Conservation (phyloP, 2,113 vertebrate genomes). For the Mungos mungo region DNA sequence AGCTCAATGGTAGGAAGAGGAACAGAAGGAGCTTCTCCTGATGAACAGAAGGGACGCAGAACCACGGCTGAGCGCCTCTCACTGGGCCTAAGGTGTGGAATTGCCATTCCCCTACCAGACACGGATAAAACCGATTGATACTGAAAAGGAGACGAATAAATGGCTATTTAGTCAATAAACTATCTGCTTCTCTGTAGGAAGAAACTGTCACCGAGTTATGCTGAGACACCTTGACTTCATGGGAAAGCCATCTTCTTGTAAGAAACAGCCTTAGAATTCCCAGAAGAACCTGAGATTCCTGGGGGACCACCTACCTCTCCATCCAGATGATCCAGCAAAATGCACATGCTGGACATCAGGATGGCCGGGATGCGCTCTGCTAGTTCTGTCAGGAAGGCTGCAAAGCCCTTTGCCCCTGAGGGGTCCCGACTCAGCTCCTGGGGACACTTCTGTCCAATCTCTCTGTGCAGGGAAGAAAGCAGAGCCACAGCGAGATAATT, state of each 20-base stretch:
- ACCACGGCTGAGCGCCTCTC: neutral
- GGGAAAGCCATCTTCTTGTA: neutral
- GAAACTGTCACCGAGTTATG: neutral
- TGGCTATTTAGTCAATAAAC: neutral
- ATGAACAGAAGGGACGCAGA: neutral
- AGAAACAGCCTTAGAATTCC: neutral
- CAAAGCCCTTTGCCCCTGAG: slow-evolving; percentile 90
- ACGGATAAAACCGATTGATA: neutral
- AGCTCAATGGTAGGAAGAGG: neutral
- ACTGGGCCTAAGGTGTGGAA: neutral
- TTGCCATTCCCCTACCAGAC: neutral
- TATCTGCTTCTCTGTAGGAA: neutral
- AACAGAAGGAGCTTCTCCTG: neutral
- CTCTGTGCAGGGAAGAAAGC: slow-evolving; percentile 83
- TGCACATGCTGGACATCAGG: slow-evolving; percentile 93
- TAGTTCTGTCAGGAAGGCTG: slow-evolving; percentile 92
- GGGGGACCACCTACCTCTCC: slow-evolving; percentile 89
- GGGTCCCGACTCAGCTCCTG: slow-evolving; percentile 91
- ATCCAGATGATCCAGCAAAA: slow-evolving; percentile 92
- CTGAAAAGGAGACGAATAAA: neutral
- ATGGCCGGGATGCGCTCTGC: slow-evolving; percentile 87
- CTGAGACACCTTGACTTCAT: neutral
- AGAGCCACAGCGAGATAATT: neutral
- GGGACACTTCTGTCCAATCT: slow-evolving; percentile 94
- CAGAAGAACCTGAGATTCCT: neutral